These are phyloP conservation scores for Drosophila neonasuta DNA, from an alignment of 2,888 invertebrate genomes.

Conservation along the genomic window DNA sequence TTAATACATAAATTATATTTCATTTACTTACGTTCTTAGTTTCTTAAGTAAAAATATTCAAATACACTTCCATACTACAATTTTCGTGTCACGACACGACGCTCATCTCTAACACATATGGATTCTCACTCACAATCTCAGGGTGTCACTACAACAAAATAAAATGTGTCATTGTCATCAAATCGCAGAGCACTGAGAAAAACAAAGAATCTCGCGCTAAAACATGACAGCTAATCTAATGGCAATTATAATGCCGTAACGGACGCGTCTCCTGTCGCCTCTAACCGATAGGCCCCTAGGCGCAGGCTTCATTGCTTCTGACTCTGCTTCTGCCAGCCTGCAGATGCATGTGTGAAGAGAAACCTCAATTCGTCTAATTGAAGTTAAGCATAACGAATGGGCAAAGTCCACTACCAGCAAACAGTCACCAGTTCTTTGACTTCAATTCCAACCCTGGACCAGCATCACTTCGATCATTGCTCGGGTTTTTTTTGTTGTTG, in stretches of 20 bases:
- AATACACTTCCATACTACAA: too few species aligned
- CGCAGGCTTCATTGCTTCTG: background rate
- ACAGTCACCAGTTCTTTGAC: constrained; percentile 7
- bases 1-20: too few species aligned
- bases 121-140: constrained; percentile 22
- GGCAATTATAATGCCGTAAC: constrained; percentile 74
- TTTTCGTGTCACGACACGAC: background rate
- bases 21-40: too few species aligned
- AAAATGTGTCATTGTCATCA: constrained; percentile 76
- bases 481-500: constrained; percentile 13
- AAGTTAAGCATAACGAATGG: constrained; percentile 74
- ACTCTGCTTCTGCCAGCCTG: constrained; percentile 9
- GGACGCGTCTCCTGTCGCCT: constrained; percentile 11
- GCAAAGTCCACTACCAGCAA: constrained; percentile 23
- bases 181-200: constrained; percentile 54
- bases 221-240: constrained; percentile 79
- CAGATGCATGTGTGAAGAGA: constrained; percentile 50
- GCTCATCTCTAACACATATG: constrained; percentile 6
- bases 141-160: constrained; percentile 11
- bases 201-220: constrained; percentile 47
- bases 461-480: constrained; percentile 53
- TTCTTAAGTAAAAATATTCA: too few species aligned
- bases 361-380: constrained; percentile 77
- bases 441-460: constrained; percentile 34
- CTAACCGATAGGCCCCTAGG: constrained; percentile 24